A percentile compares a stretch with the other conserved stretches of the same genome.
These are phyloP conservation scores for Pipra filicauda DNA, from an alignment of 2,113 vertebrate genomes.

Conservation along the genomic window DNA sequence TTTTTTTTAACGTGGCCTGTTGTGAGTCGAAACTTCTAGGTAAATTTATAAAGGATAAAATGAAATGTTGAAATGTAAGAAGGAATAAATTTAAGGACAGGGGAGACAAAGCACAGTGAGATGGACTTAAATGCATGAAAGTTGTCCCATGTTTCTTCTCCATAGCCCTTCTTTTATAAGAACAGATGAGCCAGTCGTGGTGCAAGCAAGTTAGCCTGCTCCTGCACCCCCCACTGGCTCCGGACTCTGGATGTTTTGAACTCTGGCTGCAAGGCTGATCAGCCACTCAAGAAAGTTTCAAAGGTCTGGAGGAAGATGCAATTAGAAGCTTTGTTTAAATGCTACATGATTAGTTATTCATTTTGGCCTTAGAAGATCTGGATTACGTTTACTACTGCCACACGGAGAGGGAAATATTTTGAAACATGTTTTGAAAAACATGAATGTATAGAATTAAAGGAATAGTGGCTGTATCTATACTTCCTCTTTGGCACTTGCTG, in stretches of 20 bases:
- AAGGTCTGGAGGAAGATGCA: conserved; percentile 15
- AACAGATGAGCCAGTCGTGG: not conserved
- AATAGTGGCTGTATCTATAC: not conserved
- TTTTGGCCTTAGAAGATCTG: not conserved
- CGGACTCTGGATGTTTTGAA: not conserved
- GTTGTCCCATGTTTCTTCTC: not conserved
- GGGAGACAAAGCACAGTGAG: not conserved
- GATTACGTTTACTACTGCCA: not conserved
- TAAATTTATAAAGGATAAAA: not conserved
- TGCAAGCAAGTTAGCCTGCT: rapidly evolving
- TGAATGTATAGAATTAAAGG: not conserved
- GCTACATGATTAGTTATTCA: not conserved
- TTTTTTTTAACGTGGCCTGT: rapidly evolving
- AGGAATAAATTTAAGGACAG: not conserved
- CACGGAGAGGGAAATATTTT: not conserved
- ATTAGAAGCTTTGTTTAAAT: conserved; percentile 8
- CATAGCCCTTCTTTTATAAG: not conserved
- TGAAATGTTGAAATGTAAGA: not conserved
- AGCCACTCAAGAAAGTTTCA: not conserved
- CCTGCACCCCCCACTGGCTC: not conserved
- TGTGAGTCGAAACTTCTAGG: not conserved
- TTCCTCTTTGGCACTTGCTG: not conserved
- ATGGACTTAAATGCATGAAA: not conserved
- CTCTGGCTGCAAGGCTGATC: not conserved
- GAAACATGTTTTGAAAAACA: not conserved